These are phyloP conservation scores for Elaphurus davidianus DNA, from an alignment of 2,113 vertebrate species.

Conservation along the genomic window DNA sequence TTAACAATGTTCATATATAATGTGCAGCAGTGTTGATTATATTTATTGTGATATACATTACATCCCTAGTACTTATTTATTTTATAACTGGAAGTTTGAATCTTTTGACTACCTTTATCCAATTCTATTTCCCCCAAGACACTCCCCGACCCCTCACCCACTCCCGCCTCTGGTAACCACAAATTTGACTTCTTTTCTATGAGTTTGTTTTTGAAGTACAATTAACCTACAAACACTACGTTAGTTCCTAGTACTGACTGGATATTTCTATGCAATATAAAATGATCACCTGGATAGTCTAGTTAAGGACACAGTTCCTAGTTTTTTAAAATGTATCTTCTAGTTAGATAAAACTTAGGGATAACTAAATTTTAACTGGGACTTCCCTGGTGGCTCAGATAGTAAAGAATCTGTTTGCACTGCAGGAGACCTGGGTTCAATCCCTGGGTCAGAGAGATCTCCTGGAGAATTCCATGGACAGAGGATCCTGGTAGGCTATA, in stretches of 20 bases:
- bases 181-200: background rate
- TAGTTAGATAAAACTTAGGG: background rate
- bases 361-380: background rate
- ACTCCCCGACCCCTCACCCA: accelerated
- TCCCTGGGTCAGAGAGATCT: background rate
- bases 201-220: background rate
- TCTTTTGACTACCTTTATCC: background rate
- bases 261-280: background rate
- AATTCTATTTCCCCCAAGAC: background rate
- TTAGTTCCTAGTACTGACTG: background rate
- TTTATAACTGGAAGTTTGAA: background rate
- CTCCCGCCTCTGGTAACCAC: background rate
- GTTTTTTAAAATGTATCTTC: background rate
- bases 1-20: background rate
- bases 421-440: background rate
- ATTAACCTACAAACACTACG: background rate
- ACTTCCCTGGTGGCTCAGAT: background rate
- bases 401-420: background rate
- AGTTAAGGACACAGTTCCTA: background rate
- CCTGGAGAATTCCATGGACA: background rate
- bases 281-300: background rate
- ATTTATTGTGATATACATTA: background rate
- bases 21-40: background rate
- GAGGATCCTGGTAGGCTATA: background rate
- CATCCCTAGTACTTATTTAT: background rate